Conservation (phyloP, 2,113 vertebrate species). For the mouse (Mus musculus) region DNA sequence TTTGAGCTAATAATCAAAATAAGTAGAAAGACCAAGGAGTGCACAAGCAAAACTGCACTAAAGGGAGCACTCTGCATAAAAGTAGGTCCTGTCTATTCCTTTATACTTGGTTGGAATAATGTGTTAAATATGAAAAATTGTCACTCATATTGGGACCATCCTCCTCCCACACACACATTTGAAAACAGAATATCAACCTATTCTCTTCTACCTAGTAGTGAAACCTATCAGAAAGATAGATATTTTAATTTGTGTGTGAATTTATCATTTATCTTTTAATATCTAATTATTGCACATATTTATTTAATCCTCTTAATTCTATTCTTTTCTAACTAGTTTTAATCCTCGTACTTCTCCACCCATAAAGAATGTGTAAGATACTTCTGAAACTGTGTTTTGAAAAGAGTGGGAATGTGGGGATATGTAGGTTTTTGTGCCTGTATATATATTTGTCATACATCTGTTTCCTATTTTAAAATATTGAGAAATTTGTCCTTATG, state of each 20-base stretch:
- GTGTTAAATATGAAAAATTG: not conserved
- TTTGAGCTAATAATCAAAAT: not conserved
- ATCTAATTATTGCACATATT: not conserved
- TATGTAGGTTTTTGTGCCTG: not conserved
- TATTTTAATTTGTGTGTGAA: not conserved
- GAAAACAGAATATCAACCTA: too few relatives aligned
- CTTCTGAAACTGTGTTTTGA: not conserved
- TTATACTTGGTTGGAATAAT: not conserved
- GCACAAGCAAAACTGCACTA: accelerated
- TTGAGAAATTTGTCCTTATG: not conserved
- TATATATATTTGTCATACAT: not conserved
- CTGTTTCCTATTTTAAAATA: not conserved
- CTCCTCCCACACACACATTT: too few relatives aligned
- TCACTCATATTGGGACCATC: not conserved
- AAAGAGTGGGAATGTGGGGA: not conserved
- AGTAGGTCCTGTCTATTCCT: accelerated
- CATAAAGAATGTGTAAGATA: not conserved
- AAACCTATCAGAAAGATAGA: not conserved
- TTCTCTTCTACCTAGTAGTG: not conserved
- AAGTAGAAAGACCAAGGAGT: not conserved
- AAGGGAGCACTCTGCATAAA: not conserved
- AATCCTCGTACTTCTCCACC: not conserved
- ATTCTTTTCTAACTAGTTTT: not conserved
- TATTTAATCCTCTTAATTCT: not conserved
- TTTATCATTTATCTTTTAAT: not conserved